Conservation (phyloP, 2,113 vertebrate genomes). For the Tragelaphus scriptus region DNA sequence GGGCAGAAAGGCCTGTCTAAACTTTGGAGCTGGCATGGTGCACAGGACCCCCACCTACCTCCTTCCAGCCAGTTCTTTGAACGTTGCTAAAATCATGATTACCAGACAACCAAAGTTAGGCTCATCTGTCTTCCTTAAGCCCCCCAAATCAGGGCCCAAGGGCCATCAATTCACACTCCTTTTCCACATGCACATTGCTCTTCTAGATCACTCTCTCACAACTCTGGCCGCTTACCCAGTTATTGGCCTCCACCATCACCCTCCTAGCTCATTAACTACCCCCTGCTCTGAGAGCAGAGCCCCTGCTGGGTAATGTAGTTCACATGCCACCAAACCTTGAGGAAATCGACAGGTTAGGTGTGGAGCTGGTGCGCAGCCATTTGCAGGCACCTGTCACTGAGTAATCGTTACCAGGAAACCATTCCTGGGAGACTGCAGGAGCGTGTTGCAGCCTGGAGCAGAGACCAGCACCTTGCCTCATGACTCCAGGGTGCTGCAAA, state of each 20-base stretch:
- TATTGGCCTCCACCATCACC: neutral
- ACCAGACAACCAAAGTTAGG: neutral
- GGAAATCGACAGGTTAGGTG: neutral
- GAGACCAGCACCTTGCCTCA: neutral
- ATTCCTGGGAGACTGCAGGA: neutral
- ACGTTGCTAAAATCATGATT: neutral
- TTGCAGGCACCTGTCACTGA: neutral
- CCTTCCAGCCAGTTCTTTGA: neutral
- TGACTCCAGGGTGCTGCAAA: neutral
- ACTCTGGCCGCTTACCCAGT: neutral
- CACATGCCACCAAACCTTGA: neutral
- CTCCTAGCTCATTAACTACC: neutral
- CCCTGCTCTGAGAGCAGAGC: neutral
- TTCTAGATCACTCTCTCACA: neutral
- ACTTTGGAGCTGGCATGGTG: neutral
- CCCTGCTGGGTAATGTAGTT: neutral
- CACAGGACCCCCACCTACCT: rapidly evolving
- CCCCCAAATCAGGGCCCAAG: neutral
- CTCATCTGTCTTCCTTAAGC: neutral
- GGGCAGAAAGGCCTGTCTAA: neutral
- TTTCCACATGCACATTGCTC: neutral
- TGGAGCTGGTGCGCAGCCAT: neutral
- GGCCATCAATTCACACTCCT: neutral
- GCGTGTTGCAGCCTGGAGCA: neutral
- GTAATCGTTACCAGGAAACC: neutral